phyloP scores from a whole-genome alignment of 2,797 vertebrate genomes.

The Atherinosoma microstoma region DNA sequence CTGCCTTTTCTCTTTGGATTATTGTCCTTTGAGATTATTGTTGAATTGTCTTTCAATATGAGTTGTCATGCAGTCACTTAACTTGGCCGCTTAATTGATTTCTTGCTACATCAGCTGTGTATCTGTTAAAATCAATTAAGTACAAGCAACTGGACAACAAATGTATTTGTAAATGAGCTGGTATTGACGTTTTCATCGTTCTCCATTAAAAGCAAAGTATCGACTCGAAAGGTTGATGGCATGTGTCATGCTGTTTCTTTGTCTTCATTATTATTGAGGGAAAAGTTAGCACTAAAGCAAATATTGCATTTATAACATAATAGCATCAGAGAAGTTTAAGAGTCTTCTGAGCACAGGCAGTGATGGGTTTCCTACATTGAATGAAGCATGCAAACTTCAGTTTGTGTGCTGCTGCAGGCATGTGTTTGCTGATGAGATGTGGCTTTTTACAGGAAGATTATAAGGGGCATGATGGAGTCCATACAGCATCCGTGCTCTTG shows the following conservation, averaged over 20 bases:
- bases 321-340: not conserved
- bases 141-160: conserved; percentile 76
- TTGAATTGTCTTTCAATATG: conserved; percentile 56
- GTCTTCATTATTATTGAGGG: conserved; percentile 47
- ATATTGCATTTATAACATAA: conserved; percentile 52
- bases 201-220: conserved; percentile 73
- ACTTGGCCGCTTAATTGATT: conserved; percentile 74
- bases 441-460: conserved; percentile 43
- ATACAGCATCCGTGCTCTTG: conserved; percentile 46
- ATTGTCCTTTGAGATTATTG: conserved; percentile 68
- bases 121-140: conserved; percentile 80
- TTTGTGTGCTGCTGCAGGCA: conserved; percentile 28
- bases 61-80: conserved; percentile 75
- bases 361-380: conserved; percentile 19
- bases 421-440: conserved; percentile 20
- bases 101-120: conserved; percentile 63
- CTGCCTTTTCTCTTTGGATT: conserved; percentile 56
- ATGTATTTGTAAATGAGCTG: conserved; percentile 74
- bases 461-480: conserved; percentile 54
- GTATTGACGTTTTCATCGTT: conserved; percentile 82
- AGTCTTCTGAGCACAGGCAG: no score
- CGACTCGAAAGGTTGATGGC: conserved; percentile 70
- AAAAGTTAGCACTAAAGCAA: conserved; percentile 40
- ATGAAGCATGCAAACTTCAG: conserved; percentile 4
- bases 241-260: conserved; percentile 69